Base-by-base conservation (phyloP, 2,888 invertebrate species). In the Caenorhabditis drosophilae region DNA sequence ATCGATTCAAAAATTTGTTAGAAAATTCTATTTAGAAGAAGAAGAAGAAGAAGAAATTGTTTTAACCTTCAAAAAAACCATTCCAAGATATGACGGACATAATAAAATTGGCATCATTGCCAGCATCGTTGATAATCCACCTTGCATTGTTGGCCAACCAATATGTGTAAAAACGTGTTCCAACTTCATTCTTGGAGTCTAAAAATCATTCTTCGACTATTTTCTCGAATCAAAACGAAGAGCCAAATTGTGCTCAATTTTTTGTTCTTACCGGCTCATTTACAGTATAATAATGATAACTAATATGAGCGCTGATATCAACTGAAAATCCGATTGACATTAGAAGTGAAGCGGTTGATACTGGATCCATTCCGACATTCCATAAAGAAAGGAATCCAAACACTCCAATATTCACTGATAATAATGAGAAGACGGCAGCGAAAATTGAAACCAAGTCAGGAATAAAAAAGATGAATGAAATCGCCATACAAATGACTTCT, bases 251-350 rank as follows among this genome's bases (percentile, higher is more conserved):
- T n/a, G n/a, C n/a, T n/a, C n/a, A n/a, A n/a, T n/a, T n/a, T n/a
- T n/a, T n/a, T n/a, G n/a, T n/a, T n/a, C n/a, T n/a, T 25, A 76
- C 76, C 49, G 60, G 40, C 26, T 62, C 62, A 25, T 66, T 66
- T 11, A 64, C 66, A n/a, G 66, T 61, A 53, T 76, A 78, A 49
- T 71, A 76, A 42, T 78, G 76, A 56, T 78, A 78, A 35, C 70
- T 73, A 52, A 78, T 76, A 52, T 78, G 78, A 12, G 78, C 76
- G 26, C 73, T 67, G 42, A 77, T 76, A 54, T 77, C 77, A 9
- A 77, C 77, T 0, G 75, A 73, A 44, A 76, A 77, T 40, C 77
- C 77, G 48, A 77, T 76, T 6, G 73, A 69, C 77, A 77, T 77
- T 6, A 77, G 62, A 26, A 75, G 59, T 15, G 73, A 61, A 9